Evolutionary conservation across 2,797 vertebrate genomes (phyloP), one percentile per base, ranked within the genome.

Genomic region (Sebastes goodei): DNA sequence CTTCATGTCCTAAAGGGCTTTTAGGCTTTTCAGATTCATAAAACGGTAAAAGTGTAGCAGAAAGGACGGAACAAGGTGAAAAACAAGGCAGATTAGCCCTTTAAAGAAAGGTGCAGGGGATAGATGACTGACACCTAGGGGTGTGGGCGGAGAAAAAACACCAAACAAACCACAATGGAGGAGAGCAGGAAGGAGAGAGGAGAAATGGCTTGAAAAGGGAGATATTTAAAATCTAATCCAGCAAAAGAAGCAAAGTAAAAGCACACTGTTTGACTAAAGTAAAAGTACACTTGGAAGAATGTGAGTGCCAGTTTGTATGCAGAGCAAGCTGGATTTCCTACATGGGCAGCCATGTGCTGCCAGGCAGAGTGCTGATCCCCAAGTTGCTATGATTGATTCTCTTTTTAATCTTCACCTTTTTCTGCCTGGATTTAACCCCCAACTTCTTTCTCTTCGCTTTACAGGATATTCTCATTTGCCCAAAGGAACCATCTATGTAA

Each of bases 341-440:
- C 76, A 70, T 66, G 71, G 71, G 74, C 68, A 32, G 33, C 64
- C 74, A 63, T 78, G 77, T 81, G 74, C 57, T 66, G 62, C 52
- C 55, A 63, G 76, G 69, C 77, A 75, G 60, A 71, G 74, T n/a
- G 66, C 80, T 74, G 75, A 83, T 81, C 81, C 79, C 9, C 4
- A 64, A 80, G 66, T 62, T 49, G 49, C 69, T 70, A 17, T 76
- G 83, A 84, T 82, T 84, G 80, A 83, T 84, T 86, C 57, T 73
- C 63, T 80, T 74, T 85, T 87, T 57, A 73, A 83, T 88, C 84
- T 83, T 38, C 76, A 85, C 83, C 83, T 80, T 86, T 80, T 71
- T 46, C 75, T 82, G 59, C 73, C 59, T 76, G 73, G 72, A 84
- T 80, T 78, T 79, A 73, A 78, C 74, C 75, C 69, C 74, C 64